Conservation (phyloP, 1,140 invertebrate species). For the Drosophila malerkotliana region DNA sequence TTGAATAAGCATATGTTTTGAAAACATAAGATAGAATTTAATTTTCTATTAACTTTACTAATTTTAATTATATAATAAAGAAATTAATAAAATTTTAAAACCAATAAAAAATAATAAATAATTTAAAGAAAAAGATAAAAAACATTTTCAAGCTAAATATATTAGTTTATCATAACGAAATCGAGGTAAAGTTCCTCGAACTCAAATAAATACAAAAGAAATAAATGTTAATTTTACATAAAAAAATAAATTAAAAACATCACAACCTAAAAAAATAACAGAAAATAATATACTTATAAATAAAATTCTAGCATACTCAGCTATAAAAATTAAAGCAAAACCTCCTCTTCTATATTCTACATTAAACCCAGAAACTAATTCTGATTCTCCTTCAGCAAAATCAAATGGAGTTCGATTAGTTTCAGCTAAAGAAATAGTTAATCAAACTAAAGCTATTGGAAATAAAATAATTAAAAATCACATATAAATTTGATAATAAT, state of each 20-base stretch:
- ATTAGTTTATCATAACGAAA: slow-evolving; percentile 3
- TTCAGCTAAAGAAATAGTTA: no score
- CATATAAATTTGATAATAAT: no score
- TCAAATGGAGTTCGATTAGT: no score
- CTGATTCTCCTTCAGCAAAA: no score
- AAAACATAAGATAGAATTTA: slow-evolving; percentile 84
- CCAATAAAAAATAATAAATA: slow-evolving; percentile 8
- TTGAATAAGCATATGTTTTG: slow-evolving; percentile 87
- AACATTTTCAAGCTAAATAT: slow-evolving; percentile 6
- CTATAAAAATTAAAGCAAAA: no score
- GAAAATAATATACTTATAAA: slow-evolving; percentile 1
- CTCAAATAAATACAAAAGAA: slow-evolving; percentile 4
- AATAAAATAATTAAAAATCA: no score
- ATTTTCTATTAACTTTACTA: neutral
- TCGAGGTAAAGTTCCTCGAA: neutral
- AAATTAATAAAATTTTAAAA: slow-evolving; percentile 2
- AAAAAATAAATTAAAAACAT: slow-evolving; percentile 1
- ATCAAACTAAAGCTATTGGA: no score
- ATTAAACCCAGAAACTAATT: no score
- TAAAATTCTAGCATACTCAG: no score
- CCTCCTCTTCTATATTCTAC: no score
- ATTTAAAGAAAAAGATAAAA: slow-evolving; percentile 7
- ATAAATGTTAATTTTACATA: slow-evolving; percentile 3
- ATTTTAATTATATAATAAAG: slow-evolving; percentile 1
- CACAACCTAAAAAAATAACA: slow-evolving; percentile 1